These are phyloP conservation scores for Morpho achilles DNA, from an alignment of 2,888 invertebrate species.

Conservation along the genomic window DNA sequence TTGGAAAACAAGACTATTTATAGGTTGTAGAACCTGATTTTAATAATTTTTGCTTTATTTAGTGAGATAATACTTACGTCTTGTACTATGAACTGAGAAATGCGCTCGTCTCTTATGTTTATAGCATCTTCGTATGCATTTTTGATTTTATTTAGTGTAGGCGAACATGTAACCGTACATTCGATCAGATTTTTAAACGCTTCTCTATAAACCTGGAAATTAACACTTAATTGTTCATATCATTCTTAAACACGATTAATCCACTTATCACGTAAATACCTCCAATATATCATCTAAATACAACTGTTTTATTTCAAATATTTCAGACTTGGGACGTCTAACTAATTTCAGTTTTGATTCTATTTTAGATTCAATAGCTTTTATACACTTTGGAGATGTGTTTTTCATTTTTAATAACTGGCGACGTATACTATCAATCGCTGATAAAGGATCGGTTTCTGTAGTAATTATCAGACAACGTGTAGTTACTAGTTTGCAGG, in stretches of 20 bases:
- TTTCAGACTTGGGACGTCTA: conserved; percentile 42
- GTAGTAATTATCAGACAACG: conserved; percentile 48
- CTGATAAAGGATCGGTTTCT: conserved; percentile 37
- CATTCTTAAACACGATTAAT: not conserved
- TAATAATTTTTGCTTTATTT: too few species aligned
- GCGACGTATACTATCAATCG: not conserved
- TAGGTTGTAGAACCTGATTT: too few species aligned
- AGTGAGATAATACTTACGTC: conserved; percentile 48
- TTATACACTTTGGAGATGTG: conserved; percentile 51
- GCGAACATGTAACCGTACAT: conserved; percentile 53
- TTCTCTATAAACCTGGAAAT: conserved; percentile 57
- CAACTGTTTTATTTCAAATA: conserved; percentile 51
- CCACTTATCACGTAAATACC: conserved; percentile 2
- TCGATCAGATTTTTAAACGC: conserved; percentile 54
- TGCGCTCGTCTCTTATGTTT: conserved; percentile 54
- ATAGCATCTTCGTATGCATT: conserved; percentile 61
- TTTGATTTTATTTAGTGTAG: conserved; percentile 54
- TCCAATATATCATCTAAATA: conserved; percentile 56
- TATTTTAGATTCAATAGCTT: conserved; percentile 47
- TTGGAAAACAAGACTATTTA: too few species aligned
- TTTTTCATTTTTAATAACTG: conserved; percentile 25
- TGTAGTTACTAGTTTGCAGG: too few species aligned
- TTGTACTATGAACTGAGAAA: conserved; percentile 56
- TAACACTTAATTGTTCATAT: not conserved
- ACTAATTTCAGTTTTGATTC: conserved; percentile 42